A percentile compares a stretch with the other conserved stretches of the same genome.
These are phyloP conservation scores for Lamellibrachia columna DNA, from an alignment of 2,888 invertebrate species.

Conservation along the genomic window DNA sequence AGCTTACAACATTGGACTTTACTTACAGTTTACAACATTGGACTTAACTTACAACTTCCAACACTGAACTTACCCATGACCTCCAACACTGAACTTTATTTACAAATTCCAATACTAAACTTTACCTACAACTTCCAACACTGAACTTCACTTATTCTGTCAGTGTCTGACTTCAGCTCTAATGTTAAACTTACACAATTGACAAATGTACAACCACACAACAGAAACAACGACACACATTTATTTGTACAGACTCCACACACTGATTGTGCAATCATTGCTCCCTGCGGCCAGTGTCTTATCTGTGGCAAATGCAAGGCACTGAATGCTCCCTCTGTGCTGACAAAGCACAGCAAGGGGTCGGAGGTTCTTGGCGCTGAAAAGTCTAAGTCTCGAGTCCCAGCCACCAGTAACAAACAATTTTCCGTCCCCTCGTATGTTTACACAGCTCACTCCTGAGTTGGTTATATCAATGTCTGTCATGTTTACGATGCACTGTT, in stretches of 20 bases:
- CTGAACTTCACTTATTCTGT: no score
- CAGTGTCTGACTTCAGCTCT: no score
- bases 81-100: no score
- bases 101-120: no score
- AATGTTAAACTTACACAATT: no score
- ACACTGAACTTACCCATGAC: no score
- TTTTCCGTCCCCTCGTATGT: slow-evolving; percentile 51
- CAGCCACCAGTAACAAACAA: slow-evolving; percentile 58
- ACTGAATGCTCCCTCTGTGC: slow-evolving; percentile 54
- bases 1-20: no score
- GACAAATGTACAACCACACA: no score
- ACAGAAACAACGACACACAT: neutral
- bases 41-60: no score
- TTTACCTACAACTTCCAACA: no score
- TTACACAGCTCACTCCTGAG: slow-evolving; percentile 50
- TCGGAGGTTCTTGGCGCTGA: slow-evolving; percentile 51
- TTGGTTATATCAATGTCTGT: slow-evolving; percentile 26
- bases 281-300: slow-evolving; percentile 54
- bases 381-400: slow-evolving; percentile 55
- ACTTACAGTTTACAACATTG: no score
- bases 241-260: slow-evolving; percentile 57
- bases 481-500: slow-evolving; percentile 27
- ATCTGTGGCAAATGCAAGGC: slow-evolving; percentile 50
- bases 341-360: slow-evolving; percentile 57
- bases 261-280: slow-evolving; percentile 54